Conservation (phyloP, 2,797 vertebrate species). For the Tapirus indicus region DNA sequence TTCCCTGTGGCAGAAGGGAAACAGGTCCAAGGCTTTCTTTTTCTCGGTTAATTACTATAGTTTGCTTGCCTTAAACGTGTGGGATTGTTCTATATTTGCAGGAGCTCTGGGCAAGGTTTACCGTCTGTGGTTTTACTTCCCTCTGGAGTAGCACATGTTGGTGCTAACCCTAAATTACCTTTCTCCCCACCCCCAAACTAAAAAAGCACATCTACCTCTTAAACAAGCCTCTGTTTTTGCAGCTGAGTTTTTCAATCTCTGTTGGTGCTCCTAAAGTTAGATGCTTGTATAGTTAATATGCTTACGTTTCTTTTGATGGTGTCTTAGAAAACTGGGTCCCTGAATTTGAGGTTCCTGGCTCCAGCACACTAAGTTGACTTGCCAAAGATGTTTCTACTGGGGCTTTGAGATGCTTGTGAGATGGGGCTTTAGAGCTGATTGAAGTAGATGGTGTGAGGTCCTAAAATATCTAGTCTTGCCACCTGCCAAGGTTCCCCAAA, state of each 20-base stretch:
- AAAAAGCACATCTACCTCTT: conserved; percentile 59
- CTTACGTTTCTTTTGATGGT: conserved; percentile 11
- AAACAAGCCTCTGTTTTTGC: conserved; percentile 75
- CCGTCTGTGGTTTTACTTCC: conserved; percentile 80
- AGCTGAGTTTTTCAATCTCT: background rate
- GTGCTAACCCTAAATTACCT: conserved; percentile 83
- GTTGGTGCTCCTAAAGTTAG: background rate
- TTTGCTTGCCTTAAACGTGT: conserved; percentile 75
- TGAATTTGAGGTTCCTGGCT: conserved; percentile 26
- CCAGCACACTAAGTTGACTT: background rate
- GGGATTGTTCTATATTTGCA: conserved; percentile 83
- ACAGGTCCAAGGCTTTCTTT: conserved; percentile 73
- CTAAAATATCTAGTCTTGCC: background rate
- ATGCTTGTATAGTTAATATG: background rate
- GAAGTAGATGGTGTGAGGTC: background rate
- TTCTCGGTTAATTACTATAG: conserved; percentile 73
- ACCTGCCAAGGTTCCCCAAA: background rate
- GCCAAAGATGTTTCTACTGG: background rate
- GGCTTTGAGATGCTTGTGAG: background rate
- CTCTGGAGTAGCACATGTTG: conserved; percentile 74
- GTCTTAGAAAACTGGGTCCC: conserved; percentile 23
- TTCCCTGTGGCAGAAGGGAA: conserved; percentile 67
- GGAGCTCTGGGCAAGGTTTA: conserved; percentile 65
- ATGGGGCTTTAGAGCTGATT: background rate
- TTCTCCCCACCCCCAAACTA: conserved; percentile 62